phyloP scores from a whole-genome alignment of 2,113 vertebrate species.

The Syngnathus floridae region DNA sequence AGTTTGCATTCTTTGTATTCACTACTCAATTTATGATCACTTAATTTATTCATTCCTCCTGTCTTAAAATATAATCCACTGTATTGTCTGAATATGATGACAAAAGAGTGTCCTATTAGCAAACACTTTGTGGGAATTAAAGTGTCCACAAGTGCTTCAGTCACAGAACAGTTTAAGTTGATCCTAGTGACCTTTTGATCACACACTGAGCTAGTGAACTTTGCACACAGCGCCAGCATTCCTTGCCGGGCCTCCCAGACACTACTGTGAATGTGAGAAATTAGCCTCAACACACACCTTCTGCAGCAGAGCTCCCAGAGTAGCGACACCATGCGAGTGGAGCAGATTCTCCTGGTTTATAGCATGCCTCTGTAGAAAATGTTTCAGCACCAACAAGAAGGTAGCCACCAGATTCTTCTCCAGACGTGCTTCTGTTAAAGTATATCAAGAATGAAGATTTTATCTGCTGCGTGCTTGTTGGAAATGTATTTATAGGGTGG shows the following conservation, averaged over 20 bases:
- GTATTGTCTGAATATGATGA: not conserved
- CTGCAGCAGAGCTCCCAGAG: constrained; percentile 85
- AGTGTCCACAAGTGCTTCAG: not conserved
- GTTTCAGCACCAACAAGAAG: constrained; percentile 89
- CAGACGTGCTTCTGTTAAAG: constrained; percentile 82
- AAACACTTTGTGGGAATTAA: not conserved
- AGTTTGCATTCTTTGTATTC: not conserved
- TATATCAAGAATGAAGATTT: not conserved
- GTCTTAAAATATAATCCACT: not conserved
- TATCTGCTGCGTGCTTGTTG: not conserved
- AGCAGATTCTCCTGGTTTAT: constrained; percentile 93
- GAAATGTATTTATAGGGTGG: not conserved
- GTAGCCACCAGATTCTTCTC: constrained; percentile 92
- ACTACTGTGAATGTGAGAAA: not conserved
- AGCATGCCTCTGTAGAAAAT: constrained; percentile 88
- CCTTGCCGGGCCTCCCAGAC: too few species aligned
- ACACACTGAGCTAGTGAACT: not conserved
- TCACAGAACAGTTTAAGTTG: not conserved
- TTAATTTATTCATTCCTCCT: not conserved
- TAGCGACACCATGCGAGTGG: constrained; percentile 80
- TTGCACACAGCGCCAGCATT: not conserved
- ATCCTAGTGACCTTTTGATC: not conserved
- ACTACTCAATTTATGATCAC: not conserved
- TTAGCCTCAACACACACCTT: constrained; percentile 68
- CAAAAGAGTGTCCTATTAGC: not conserved